Conservation (phyloP, 1,140 invertebrate species). For the Diachasma alloeum region DNA sequence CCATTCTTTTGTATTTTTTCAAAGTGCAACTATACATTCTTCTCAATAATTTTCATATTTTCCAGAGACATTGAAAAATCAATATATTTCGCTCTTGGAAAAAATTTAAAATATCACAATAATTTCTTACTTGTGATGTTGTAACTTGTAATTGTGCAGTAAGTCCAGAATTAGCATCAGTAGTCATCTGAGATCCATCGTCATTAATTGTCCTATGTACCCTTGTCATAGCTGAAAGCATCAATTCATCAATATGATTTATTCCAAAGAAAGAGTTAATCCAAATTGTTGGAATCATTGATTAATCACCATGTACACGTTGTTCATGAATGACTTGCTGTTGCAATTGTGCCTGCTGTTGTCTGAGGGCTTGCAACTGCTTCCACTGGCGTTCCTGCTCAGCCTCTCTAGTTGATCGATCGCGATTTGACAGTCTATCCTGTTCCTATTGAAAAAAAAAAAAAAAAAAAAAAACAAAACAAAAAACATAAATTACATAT, state of each 20-base stretch:
- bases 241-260: neutral
- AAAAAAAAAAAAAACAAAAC: constrained; percentile 40
- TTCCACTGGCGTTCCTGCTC: constrained; percentile 90
- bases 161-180: constrained; percentile 56
- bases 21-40: neutral
- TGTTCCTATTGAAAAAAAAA: constrained; percentile 69
- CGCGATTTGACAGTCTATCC: constrained; percentile 71
- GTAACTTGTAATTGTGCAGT: constrained; percentile 69
- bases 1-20: constrained; percentile 24
- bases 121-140: constrained; percentile 60
- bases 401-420: constrained; percentile 76
- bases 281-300: neutral
- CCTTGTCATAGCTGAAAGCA: constrained; percentile 63
- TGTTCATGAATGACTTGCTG: constrained; percentile 82
- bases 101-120: too few species aligned
- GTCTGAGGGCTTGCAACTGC: constrained; percentile 80
- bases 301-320: constrained; percentile 71
- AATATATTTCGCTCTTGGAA: too few species aligned
- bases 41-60: too few species aligned
- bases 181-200: constrained; percentile 56
- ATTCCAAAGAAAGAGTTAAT: neutral
- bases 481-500: constrained; percentile 31
- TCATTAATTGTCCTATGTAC: constrained; percentile 68
- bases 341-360: constrained; percentile 83
- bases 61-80: too few species aligned